phyloP scores from a whole-genome alignment of 37 sponge, comb jelly and placozoan genomes.

The Aphrocallistes beatrix region DNA sequence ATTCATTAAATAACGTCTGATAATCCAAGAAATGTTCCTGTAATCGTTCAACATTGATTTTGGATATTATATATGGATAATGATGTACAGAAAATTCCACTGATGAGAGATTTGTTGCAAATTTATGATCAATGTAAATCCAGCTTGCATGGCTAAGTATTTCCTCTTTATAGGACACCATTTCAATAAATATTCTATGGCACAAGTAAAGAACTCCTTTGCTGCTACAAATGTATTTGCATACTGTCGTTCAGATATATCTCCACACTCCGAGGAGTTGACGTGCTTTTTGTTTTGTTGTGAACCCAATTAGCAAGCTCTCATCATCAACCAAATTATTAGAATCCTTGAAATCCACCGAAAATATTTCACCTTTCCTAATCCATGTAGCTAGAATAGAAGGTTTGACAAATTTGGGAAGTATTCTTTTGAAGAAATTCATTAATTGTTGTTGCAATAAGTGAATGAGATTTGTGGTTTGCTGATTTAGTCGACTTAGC shows the following conservation, averaged over 20 bases:
- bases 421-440: neutral
- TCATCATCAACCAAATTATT: neutral
- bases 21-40: too few species aligned
- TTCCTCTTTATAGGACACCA: too few species aligned
- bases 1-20: too few species aligned
- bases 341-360: neutral
- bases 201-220: too few species aligned
- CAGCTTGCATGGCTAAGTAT: too few species aligned
- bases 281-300: neutral
- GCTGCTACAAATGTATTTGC: too few species aligned
- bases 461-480: slow-evolving; percentile 8
- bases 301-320: neutral
- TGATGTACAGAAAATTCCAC: too few species aligned
- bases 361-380: neutral
- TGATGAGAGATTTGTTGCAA: too few species aligned
- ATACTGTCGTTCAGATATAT: neutral
- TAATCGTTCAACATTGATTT: too few species aligned
- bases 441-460: slow-evolving; percentile 9
- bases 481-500: neutral
- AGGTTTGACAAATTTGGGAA: neutral
- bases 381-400: neutral
- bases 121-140: too few species aligned
- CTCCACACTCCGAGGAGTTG: neutral
- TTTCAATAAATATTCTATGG: too few species aligned
- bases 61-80: too few species aligned